Evolutionary conservation across 2,888 invertebrate species (phyloP).

Genomic region (Smittia sp.): DNA sequence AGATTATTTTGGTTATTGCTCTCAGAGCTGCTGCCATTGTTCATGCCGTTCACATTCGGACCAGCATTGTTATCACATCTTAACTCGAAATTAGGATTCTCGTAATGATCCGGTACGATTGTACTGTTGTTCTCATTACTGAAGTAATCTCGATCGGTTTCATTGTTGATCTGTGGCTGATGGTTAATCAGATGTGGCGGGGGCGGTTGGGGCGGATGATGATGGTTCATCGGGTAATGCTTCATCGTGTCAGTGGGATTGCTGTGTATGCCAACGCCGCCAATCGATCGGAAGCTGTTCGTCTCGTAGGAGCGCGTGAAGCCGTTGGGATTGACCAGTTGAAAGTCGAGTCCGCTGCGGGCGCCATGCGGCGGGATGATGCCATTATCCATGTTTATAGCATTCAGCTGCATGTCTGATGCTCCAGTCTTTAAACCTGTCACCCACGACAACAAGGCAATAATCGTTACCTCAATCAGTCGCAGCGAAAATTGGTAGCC

Average conservation of each 20-base stretch:
- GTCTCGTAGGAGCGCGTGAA: slow-evolving; percentile 52
- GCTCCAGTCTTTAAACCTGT: slow-evolving; percentile 68
- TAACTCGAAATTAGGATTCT: slow-evolving; percentile 54
- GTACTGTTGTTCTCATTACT: slow-evolving; percentile 46
- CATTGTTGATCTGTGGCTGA: slow-evolving; percentile 43
- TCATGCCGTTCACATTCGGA: background rate
- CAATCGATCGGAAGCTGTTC: slow-evolving; percentile 46
- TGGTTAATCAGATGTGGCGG: slow-evolving; percentile 40
- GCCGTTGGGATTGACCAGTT: slow-evolving; percentile 46
- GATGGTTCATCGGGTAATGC: slow-evolving; percentile 45
- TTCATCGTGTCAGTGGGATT: slow-evolving; percentile 41
- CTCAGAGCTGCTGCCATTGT: slow-evolving; percentile 35
- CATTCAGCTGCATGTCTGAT: slow-evolving; percentile 53
- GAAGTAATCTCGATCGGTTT: slow-evolving; percentile 45
- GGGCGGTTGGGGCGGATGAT: slow-evolving; percentile 42
- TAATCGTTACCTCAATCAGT: slow-evolving; percentile 82
- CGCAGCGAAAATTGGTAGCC: slow-evolving; percentile 84
- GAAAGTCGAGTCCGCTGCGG: slow-evolving; percentile 40
- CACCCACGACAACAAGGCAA: slow-evolving; percentile 81
- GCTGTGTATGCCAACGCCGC: slow-evolving; percentile 42
- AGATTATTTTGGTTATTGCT: slow-evolving; percentile 43
- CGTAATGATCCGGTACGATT: slow-evolving; percentile 51
- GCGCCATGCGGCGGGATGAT: slow-evolving; percentile 41
- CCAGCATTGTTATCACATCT: slow-evolving; percentile 34
- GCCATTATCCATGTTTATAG: slow-evolving; percentile 54